Base-by-base conservation (phyloP, 2,113 vertebrate species). In the Platysternon megacephalum region DNA sequence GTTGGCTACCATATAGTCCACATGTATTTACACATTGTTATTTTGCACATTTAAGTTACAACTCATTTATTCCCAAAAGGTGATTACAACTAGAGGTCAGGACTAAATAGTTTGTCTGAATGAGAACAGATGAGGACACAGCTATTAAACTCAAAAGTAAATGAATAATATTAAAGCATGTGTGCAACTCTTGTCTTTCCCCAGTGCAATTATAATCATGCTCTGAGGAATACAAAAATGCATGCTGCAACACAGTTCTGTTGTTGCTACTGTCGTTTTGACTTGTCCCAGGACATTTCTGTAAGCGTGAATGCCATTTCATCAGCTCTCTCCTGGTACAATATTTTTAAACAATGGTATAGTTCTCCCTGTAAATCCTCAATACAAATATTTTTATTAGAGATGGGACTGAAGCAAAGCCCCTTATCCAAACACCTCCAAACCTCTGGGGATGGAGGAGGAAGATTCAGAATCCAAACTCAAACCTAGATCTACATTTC, bases 201-300 rank as follows among this genome's bases (percentile, higher is more conserved):
- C 97, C 78, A 29, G 91, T 49, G 90, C 51, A 21, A 19, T 29
- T 2, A 28, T 17, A 39, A 24, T 3, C 35, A 19, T 44, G 94
- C 97, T 91, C 84, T 0, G 16, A 95, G 97, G 97, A 88, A 91
- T 22, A 85, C 2, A 11, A 2, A 86, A 85, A 53, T 72, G 84
- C 90, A 96, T 98, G 98, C 90, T 98, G 98, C 98, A 98, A 95
- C 86, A 95, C 79, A 46, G 29, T 4, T 82, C 91, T 22, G 26
- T 82, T 95, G 96, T 97, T 98, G 98, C 98, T 65, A 48, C 86
- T 53, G 87, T 51, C 68, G 79, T 1, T 65, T 17, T 4, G 26
- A 1, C 61, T 56, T 29, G 26, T 94, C 97, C 48, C 74, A 4
- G 51, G 94, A 95, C 49, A 2, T 11, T 51, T 90, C 85, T 90